A percentile compares a stretch with the other conserved stretches of the same genome.
phyloP scores from a whole-genome alignment of 2,113 vertebrate genomes.

The Alces alces region DNA sequence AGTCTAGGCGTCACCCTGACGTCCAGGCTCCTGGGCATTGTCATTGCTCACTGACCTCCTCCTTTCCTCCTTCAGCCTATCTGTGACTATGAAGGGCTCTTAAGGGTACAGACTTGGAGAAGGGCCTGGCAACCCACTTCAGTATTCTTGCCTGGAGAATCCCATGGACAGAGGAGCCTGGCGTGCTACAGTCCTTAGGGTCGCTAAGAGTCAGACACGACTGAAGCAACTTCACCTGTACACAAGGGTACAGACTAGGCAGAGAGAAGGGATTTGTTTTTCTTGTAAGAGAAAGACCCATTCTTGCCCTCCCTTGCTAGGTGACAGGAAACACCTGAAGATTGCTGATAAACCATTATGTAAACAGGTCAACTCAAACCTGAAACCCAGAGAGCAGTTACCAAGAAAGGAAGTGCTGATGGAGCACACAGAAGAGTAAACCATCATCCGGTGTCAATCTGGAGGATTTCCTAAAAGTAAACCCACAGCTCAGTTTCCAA shows the following conservation, averaged over 20 bases:
- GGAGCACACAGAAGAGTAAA: not conserved
- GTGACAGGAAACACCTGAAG: conserved; percentile 12
- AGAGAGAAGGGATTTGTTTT: not conserved
- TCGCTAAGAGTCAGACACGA: not conserved
- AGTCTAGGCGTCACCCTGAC: not conserved
- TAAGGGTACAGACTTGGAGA: not conserved
- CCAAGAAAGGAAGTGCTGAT: not conserved
- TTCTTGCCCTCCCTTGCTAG: too few species aligned
- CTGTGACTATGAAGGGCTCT: not conserved
- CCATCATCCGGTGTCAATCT: not conserved
- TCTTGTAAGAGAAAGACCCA: not conserved
- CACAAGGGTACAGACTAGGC: too few species aligned
- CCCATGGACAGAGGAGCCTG: not conserved
- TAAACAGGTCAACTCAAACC: not conserved
- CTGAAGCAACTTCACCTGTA: not conserved
- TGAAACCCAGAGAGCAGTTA: not conserved
- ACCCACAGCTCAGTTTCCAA: not conserved
- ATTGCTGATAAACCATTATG: not conserved
- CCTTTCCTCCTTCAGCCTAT: not conserved
- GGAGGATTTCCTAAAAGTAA: not conserved
- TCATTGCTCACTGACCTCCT: not conserved
- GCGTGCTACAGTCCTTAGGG: not conserved
- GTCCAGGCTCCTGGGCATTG: not conserved
- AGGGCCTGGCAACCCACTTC: not conserved
- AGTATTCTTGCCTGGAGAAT: not conserved